These are phyloP conservation scores for Calliopsis andreniformis DNA, from an alignment of 1,140 invertebrate species.

Conservation along the genomic window DNA sequence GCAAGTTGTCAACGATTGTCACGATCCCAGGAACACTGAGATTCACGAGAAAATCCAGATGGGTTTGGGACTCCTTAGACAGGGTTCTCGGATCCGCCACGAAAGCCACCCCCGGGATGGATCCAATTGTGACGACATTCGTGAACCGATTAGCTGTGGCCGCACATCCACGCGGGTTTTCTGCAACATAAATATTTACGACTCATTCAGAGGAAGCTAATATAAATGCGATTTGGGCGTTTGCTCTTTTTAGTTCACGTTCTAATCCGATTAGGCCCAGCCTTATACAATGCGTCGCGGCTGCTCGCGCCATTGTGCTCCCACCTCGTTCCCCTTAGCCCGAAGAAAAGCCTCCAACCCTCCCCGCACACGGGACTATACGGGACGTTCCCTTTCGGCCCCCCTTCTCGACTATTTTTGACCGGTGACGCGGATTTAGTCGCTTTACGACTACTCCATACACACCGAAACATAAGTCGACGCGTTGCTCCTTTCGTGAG, in stretches of 20 bases:
- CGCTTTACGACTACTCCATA: slow-evolving; percentile 71
- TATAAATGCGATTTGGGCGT: slow-evolving; percentile 82
- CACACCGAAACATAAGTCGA: slow-evolving; percentile 68
- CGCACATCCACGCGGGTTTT: slow-evolving; percentile 69
- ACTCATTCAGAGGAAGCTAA: slow-evolving; percentile 80
- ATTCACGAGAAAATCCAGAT: background rate
- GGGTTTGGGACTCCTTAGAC: background rate
- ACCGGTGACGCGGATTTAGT: slow-evolving; percentile 75
- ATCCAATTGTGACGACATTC: slow-evolving; percentile 76
- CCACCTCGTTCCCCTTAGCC: slow-evolving; percentile 45
- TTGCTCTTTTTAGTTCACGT: slow-evolving; percentile 80
- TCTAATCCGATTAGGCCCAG: slow-evolving; percentile 76
- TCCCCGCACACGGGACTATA: slow-evolving; percentile 42
- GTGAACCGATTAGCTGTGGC: slow-evolving; percentile 77
- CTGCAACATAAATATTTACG: slow-evolving; percentile 81
- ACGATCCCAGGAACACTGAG: no score
- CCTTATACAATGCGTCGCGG: slow-evolving; percentile 61
- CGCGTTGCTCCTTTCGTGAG: slow-evolving; percentile 57
- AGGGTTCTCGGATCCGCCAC: background rate
- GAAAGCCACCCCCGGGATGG: slow-evolving; percentile 48
- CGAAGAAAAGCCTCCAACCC: slow-evolving; percentile 54
- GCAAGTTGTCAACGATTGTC: slow-evolving; percentile 20
- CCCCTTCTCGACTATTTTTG: slow-evolving; percentile 53
- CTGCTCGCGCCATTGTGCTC: slow-evolving; percentile 61
- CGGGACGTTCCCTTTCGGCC: background rate